Percentiles rank a stretch among this genome's conserved stretches.
Conservation (phyloP, 2,113 vertebrate species). For the Aspiorhynchus laticeps region DNA sequence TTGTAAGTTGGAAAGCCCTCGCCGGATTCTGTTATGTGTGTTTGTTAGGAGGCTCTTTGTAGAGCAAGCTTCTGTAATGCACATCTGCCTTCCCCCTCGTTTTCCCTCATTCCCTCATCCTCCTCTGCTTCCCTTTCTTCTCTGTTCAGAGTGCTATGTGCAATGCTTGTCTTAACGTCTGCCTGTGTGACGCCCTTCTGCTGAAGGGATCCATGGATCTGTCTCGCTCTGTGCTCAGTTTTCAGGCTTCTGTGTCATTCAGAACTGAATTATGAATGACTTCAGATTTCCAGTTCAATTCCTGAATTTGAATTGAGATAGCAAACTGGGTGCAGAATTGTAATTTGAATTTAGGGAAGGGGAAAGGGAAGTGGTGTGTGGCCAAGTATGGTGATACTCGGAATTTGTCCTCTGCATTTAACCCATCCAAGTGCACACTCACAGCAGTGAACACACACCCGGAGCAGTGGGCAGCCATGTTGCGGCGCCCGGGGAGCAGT, state of each 20-base stretch:
- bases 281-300: constrained; percentile 19
- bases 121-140: not conserved
- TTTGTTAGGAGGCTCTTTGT: constrained; percentile 36
- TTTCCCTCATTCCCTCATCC: not conserved
- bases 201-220: constrained; percentile 20
- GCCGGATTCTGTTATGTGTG: constrained; percentile 2
- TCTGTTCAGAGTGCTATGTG: constrained; percentile 8
- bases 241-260: constrained; percentile 17
- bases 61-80: constrained; percentile 26
- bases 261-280: constrained; percentile 31
- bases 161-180: constrained; percentile 30
- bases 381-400: too few relatives aligned
- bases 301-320: constrained; percentile 23
- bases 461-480: too few relatives aligned
- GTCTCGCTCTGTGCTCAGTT: constrained; percentile 21
- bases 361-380: too few relatives aligned
- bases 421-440: too few relatives aligned
- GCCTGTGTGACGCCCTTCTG: constrained; percentile 28
- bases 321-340: not conserved
- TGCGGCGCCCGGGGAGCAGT: too few relatives aligned
- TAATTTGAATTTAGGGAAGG: constrained; percentile 15
- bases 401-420: too few relatives aligned
- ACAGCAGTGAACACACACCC: too few relatives aligned
- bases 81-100: constrained; percentile 3
- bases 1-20: constrained; percentile 39